Evolutionary conservation across 2,797 vertebrate genomes (phyloP).

Genomic region (Peromyscus nudipes): DNA sequence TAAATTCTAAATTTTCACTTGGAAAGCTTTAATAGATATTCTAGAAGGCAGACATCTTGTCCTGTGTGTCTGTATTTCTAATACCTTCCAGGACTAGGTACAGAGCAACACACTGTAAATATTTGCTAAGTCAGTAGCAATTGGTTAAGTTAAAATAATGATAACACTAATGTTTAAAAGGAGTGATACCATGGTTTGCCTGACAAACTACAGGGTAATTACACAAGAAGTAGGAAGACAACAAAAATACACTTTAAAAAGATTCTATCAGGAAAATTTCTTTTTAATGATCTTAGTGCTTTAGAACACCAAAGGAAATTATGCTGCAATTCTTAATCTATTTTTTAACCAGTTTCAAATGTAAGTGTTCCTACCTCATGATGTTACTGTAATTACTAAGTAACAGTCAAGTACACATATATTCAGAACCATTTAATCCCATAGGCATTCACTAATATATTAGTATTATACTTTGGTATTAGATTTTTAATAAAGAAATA

Average conservation of each 20-base stretch:
- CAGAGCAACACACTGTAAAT: not conserved
- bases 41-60: not conserved
- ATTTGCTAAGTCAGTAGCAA: not conserved
- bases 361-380: conserved; percentile 45
- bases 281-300: conserved; percentile 45
- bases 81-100: not conserved
- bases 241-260: conserved; percentile 53
- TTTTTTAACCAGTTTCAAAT: conserved; percentile 56
- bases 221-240: conserved; percentile 57
- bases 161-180: conserved; percentile 10
- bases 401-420: conserved; percentile 67
- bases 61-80: not conserved
- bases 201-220: conserved; percentile 45
- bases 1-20: conserved; percentile 43
- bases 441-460: conserved; percentile 44
- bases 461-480: conserved; percentile 59
- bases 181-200: not conserved
- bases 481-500: conserved; percentile 76
- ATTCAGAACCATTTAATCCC: conserved; percentile 58
- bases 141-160: conserved; percentile 55
- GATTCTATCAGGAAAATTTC: conserved; percentile 57
- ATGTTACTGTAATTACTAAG: conserved; percentile 68
- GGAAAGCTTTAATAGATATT: not conserved
- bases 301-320: conserved; percentile 52
- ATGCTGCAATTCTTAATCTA: conserved; percentile 51